These are phyloP conservation scores for Cetonia aurata DNA, from an alignment of 2,888 invertebrate genomes.

Conservation along the genomic window DNA sequence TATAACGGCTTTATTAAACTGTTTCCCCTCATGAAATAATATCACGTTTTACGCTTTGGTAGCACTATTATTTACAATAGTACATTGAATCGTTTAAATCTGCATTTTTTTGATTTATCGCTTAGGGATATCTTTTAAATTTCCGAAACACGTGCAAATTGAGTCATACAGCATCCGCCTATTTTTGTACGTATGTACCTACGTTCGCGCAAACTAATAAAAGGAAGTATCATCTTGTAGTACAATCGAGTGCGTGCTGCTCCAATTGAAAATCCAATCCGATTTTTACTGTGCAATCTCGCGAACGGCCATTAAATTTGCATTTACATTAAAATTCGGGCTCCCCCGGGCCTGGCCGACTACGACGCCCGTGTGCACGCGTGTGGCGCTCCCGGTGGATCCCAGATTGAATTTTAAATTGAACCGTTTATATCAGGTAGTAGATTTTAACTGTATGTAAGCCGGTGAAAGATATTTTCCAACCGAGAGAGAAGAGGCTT, in stretches of 20 bases:
- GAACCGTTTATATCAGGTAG: conserved; percentile 2
- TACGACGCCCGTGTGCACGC: background rate
- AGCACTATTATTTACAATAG: no score
- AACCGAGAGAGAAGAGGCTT: background rate
- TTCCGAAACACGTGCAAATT: no score
- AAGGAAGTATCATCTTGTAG: conserved; percentile 12
- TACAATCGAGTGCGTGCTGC: conserved; percentile 6
- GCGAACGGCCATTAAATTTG: conserved; percentile 36
- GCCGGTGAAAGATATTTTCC: background rate
- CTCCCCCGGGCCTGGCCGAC: conserved; percentile 1
- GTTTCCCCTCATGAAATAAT: no score
- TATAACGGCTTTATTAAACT: no score
- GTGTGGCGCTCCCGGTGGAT: background rate
- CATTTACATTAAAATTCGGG: conserved; percentile 37
- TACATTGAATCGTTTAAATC: no score
- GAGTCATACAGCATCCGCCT: no score
- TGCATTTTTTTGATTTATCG: no score
- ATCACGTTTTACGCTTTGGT: no score
- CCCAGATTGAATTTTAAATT: conserved; percentile 30
- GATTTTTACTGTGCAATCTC: conserved; percentile 34
- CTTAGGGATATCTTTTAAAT: no score
- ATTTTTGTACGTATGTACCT: no score
- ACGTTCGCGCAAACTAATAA: background rate
- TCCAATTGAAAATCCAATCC: conserved; percentile 40
- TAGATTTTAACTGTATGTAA: conserved; percentile 12